These are phyloP conservation scores for Phalanger gymnotis DNA, from an alignment of 2,797 vertebrate genomes.

Conservation along the genomic window DNA sequence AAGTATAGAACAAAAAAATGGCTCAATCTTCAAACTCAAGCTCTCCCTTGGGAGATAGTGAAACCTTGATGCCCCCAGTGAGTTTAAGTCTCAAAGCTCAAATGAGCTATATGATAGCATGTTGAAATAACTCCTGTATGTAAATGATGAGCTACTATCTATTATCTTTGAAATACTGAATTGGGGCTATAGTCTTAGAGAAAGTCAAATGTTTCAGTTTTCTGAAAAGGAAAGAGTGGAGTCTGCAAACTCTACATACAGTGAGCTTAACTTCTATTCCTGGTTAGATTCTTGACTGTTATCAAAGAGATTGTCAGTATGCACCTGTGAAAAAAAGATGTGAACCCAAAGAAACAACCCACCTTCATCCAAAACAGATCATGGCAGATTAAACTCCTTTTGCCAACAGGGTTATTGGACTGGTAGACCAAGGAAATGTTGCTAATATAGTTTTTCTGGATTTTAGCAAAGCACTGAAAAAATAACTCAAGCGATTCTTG, in stretches of 20 bases:
- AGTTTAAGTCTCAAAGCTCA: not conserved
- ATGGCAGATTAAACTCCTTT: not conserved
- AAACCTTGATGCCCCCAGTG: not conserved
- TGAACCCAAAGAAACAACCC: not conserved
- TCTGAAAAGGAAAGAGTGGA: too few species aligned
- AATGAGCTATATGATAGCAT: not conserved
- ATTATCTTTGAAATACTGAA: not conserved
- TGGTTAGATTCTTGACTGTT: not conserved
- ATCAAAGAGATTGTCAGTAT: not conserved
- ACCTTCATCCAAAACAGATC: not conserved
- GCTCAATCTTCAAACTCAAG: too few species aligned
- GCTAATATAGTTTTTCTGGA: not conserved
- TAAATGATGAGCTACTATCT: not conserved
- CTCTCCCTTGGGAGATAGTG: not conserved
- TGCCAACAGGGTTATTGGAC: not conserved
- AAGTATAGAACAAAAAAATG: not conserved
- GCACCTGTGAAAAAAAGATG: not conserved
- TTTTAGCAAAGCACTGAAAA: not conserved
- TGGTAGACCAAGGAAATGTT: not conserved
- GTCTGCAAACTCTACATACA: not conserved
- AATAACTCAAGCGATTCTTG: not conserved
- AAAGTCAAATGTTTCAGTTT: not conserved
- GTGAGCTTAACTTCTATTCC: not conserved
- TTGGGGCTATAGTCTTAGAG: not conserved
- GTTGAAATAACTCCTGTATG: not conserved